Conservation (phyloP, 2,888 invertebrate species). For the Pseudococcus viburni region DNA sequence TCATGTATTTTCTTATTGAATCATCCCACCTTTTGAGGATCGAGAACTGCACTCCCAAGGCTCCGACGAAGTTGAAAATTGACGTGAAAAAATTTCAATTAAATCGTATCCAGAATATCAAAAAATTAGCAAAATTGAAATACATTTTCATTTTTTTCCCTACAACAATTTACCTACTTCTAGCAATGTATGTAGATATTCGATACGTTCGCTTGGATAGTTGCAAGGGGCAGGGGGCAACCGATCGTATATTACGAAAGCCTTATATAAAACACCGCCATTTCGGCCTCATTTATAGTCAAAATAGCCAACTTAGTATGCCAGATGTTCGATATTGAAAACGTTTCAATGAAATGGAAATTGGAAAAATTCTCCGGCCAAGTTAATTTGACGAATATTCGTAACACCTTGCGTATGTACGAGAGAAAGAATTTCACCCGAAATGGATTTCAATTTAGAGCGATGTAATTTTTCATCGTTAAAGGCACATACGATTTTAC, state of each 20-base stretch:
- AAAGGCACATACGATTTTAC: not conserved
- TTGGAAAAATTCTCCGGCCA: conserved; percentile 18
- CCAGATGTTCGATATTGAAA: conserved; percentile 55
- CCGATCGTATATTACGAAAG: conserved; percentile 4
- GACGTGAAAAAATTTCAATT: too few species aligned
- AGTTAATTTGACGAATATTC: conserved; percentile 34
- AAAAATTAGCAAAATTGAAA: too few species aligned
- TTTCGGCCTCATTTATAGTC: conserved; percentile 10
- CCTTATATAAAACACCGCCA: conserved; percentile 14
- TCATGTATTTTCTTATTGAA: too few species aligned
- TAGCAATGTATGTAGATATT: not conserved
- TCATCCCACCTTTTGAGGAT: too few species aligned
- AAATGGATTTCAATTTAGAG: conserved; percentile 27
- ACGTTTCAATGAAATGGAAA: conserved; percentile 53
- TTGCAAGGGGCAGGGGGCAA: not conserved
- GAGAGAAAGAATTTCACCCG: conserved; percentile 1
- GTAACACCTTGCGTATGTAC: not conserved
- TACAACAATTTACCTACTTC: not conserved
- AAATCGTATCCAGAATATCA: too few species aligned
- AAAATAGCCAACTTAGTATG: conserved; percentile 34
- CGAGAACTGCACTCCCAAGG: too few species aligned
- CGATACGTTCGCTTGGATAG: not conserved
- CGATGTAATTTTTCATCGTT: not conserved
- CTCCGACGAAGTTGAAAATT: too few species aligned
- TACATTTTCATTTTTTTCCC: too few species aligned